Evolutionary conservation across 2,113 vertebrate species (phyloP).

Genomic region (Arothron firmamentum): DNA sequence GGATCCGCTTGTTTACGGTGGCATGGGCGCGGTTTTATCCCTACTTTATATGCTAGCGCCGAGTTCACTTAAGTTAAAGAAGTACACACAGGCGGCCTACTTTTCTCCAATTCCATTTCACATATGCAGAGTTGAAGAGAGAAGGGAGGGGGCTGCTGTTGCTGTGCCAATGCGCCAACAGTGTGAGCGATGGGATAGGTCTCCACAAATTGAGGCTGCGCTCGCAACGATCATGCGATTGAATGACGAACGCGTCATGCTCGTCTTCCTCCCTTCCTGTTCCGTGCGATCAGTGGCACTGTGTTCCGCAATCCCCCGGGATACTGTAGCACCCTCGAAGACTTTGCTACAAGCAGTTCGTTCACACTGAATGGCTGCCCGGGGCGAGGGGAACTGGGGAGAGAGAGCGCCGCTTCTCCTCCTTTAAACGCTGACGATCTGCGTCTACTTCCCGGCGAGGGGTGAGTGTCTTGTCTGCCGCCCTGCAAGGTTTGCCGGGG

Average conservation of each 20-base stretch:
- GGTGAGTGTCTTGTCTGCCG: constrained; percentile 62
- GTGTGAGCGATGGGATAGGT: constrained; percentile 56
- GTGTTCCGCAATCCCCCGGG: constrained; percentile 69
- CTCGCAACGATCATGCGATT: constrained; percentile 62
- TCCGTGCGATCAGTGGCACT: constrained; percentile 68
- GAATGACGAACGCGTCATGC: constrained; percentile 69
- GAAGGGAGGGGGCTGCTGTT: constrained; percentile 27
- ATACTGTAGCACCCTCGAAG: constrained; percentile 69
- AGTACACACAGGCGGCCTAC: constrained; percentile 50
- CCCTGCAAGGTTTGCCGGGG: constrained; percentile 28
- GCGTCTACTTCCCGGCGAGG: constrained; percentile 63
- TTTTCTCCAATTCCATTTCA: constrained; percentile 43
- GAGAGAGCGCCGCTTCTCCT: constrained; percentile 57
- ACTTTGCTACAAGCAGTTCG: constrained; percentile 75
- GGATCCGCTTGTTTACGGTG: constrained; percentile 30
- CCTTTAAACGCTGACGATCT: constrained; percentile 46
- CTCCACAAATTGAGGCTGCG: constrained; percentile 66
- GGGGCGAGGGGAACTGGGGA: constrained; percentile 64
- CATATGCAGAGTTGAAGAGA: constrained; percentile 18
- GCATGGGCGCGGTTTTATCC: constrained; percentile 35
- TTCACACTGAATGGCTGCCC: constrained; percentile 85
- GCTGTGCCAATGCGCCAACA: constrained; percentile 69
- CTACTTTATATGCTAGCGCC: constrained; percentile 31
- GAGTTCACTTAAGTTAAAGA: constrained; percentile 54
- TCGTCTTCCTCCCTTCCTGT: constrained; percentile 39